Evolutionary conservation across 92 coral and sea anemone species (phyloP).

Genomic region (Hydrozoanthus gracilis): DNA sequence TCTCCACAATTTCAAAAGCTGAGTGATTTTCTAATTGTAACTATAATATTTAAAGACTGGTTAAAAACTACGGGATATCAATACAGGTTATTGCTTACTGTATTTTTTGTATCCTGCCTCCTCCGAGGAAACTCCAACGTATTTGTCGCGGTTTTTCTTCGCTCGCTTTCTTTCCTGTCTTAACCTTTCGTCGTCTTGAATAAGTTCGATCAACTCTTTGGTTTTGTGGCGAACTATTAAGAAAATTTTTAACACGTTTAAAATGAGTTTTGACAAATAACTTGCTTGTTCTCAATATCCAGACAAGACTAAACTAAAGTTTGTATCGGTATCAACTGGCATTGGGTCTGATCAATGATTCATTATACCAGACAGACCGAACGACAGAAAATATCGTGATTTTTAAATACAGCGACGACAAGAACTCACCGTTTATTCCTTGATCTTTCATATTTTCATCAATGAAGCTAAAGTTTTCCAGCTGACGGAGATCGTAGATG

Average conservation of each 20-base stretch:
- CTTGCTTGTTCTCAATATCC: neutral
- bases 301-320: neutral
- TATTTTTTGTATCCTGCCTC: constrained; percentile 72
- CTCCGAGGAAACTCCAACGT: constrained; percentile 88
- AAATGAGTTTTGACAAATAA: neutral
- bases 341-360: neutral
- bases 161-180: constrained; percentile 91
- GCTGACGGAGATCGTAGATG: constrained; percentile 91
- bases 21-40: too few relatives aligned
- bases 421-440: constrained; percentile 90
- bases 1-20: too few relatives aligned
- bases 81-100: constrained; percentile 64
- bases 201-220: constrained; percentile 87
- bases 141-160: constrained; percentile 94
- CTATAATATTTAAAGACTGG: too few relatives aligned
- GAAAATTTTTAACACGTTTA: neutral
- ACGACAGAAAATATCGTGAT: neutral
- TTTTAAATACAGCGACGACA: neutral
- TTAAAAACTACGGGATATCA: too few relatives aligned
- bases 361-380: neutral
- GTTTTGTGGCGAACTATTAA: constrained; percentile 95
- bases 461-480: constrained; percentile 80
- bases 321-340: neutral
- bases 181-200: constrained; percentile 95
- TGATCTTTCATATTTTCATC: constrained; percentile 98